Evolutionary conservation across 2,888 invertebrate genomes (phyloP).

Genomic region (Volucella inanis): DNA sequence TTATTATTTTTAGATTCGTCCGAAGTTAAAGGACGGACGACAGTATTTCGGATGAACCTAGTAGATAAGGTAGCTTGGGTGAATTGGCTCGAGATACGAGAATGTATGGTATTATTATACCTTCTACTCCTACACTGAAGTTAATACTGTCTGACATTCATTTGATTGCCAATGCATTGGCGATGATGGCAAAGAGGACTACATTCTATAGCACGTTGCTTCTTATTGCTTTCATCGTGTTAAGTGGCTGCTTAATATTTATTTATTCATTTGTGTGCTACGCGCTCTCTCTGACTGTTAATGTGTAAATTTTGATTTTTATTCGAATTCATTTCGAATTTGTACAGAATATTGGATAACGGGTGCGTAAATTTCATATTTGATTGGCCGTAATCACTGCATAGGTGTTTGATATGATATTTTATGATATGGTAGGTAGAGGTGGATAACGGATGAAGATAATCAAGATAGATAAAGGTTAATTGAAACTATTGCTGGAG

Average conservation of each 20-base stretch:
- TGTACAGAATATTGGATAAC: constrained; percentile 33
- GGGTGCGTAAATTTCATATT: constrained; percentile 38
- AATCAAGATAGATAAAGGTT: background rate
- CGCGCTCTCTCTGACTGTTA: constrained; percentile 13
- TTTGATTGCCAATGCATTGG: constrained; percentile 56
- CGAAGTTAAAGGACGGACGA: too few species aligned
- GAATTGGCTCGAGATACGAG: background rate
- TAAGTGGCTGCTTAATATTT: constrained; percentile 58
- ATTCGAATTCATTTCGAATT: constrained; percentile 37
- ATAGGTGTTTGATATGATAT: background rate
- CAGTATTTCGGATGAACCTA: too few species aligned
- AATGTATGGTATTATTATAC: constrained; percentile 13
- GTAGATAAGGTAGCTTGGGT: too few species aligned
- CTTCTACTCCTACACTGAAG: constrained; percentile 19
- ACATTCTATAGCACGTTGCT: constrained; percentile 38
- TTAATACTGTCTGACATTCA: constrained; percentile 56
- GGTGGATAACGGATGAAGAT: background rate
- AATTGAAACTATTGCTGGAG: constrained; percentile 27
- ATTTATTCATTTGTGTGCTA: constrained; percentile 39
- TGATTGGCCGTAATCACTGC: constrained; percentile 5
- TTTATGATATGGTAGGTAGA: background rate
- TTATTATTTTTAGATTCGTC: background rate
- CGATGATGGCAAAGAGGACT: constrained; percentile 27
- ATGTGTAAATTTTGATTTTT: constrained; percentile 47
- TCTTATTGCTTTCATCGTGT: constrained; percentile 51